These are phyloP conservation scores for Melanotaenia parkinsoni DNA, from an alignment of 2,797 vertebrate species.

Conservation along the genomic window DNA sequence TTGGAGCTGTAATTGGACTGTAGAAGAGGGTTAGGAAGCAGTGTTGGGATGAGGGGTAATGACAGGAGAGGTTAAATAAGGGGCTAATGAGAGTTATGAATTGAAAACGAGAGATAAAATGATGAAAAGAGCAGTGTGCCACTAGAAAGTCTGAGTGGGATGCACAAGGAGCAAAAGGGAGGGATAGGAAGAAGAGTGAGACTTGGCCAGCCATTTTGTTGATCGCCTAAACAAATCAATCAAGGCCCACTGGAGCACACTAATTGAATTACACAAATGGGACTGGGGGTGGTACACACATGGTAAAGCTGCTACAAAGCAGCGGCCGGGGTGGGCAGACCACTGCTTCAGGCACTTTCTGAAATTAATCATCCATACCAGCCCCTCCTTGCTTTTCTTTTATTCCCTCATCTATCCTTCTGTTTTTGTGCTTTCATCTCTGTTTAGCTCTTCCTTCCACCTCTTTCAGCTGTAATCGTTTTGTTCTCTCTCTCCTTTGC, in stretches of 20 bases:
- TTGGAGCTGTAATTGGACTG: slow-evolving; percentile 50
- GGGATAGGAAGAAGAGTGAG: slow-evolving; percentile 47
- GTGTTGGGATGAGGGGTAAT: slow-evolving; percentile 25
- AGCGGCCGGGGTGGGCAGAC: slow-evolving; percentile 64
- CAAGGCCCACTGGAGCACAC: slow-evolving; percentile 74
- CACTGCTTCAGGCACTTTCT: slow-evolving; percentile 73
- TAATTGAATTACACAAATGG: slow-evolving; percentile 85
- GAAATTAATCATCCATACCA: slow-evolving; percentile 78
- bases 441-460: slow-evolving; percentile 23
- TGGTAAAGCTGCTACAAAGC: slow-evolving; percentile 70
- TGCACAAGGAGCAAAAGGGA: slow-evolving; percentile 53
- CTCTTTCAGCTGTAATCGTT: slow-evolving; percentile 21
- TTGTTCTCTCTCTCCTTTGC: neutral
- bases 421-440: slow-evolving; percentile 45
- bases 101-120: slow-evolving; percentile 54
- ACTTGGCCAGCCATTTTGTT: slow-evolving; percentile 76
- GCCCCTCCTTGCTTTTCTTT: slow-evolving; percentile 58
- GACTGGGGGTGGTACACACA: slow-evolving; percentile 60
- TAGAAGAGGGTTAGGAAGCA: slow-evolving; percentile 15
- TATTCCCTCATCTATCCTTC: slow-evolving; percentile 60
- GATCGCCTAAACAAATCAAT: slow-evolving; percentile 84
- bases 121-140: slow-evolving; percentile 53
- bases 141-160: slow-evolving; percentile 48
- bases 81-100: slow-evolving; percentile 44
- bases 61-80: slow-evolving; percentile 37